A percentile compares a stretch with the other conserved stretches of the same genome.
Evolutionary conservation across 2,797 vertebrate genomes (phyloP).

Genomic region (Anolis apletophallus): DNA sequence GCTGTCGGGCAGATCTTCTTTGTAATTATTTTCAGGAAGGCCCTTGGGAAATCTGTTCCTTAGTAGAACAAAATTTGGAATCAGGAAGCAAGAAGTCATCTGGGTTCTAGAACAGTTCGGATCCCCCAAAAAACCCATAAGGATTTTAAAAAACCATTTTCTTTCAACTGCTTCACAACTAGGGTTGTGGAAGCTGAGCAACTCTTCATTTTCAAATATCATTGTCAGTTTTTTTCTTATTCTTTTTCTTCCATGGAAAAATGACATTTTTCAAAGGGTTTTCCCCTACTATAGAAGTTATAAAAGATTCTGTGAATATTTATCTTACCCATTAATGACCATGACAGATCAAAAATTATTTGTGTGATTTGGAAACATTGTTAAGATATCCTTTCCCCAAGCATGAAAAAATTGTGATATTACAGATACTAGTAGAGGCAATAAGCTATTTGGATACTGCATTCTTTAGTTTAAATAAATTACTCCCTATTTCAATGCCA

Average conservation of each 20-base stretch:
- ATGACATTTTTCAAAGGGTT: no score
- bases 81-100: not conserved
- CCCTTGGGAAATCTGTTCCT: not conserved
- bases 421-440: not conserved
- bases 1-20: not conserved
- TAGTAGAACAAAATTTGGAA: not conserved
- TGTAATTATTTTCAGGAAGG: not conserved
- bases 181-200: not conserved
- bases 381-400: no score
- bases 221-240: no score
- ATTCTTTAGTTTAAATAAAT: not conserved
- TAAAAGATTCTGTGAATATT: no score
- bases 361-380: no score
- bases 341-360: no score
- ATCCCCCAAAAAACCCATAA: not conserved
- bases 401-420: no score
- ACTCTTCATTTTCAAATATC: not conserved
- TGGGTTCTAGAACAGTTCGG: not conserved
- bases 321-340: no score
- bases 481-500: slow-evolving; percentile 16
- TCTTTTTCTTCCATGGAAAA: no score
- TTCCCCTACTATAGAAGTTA: no score
- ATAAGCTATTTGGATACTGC: not conserved
- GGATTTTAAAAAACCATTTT: not conserved
- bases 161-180: not conserved